phyloP scores from a whole-genome alignment of 2,113 vertebrate species.

The Limnothrissa miodon region DNA sequence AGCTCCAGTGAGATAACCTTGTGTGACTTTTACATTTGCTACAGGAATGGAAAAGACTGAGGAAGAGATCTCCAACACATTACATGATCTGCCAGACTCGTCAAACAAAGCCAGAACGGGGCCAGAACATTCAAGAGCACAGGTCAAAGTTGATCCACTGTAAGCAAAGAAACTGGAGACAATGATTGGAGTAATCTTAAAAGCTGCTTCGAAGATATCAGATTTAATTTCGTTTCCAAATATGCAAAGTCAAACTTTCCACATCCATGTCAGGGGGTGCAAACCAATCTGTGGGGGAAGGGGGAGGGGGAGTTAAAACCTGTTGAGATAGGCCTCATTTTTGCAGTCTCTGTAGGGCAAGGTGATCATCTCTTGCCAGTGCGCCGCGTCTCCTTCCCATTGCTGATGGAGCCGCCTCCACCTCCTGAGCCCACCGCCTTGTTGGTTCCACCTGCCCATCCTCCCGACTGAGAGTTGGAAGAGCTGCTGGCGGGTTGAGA shows the following conservation, averaged over 20 bases:
- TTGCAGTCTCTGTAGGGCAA: neutral
- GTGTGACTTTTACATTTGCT: neutral
- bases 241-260: neutral
- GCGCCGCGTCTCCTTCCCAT: conserved; percentile 78
- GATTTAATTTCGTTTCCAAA: neutral
- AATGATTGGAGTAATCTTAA: neutral
- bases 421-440: conserved; percentile 67
- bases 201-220: neutral
- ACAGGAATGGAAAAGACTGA: neutral
- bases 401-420: conserved; percentile 66
- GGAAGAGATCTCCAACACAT: neutral
- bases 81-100: neutral
- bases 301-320: neutral
- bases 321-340: neutral
- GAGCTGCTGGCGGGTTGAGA: conserved; percentile 52
- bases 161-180: neutral
- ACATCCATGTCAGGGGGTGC: neutral
- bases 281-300: neutral
- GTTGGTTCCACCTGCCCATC: conserved; percentile 67
- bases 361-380: conserved; percentile 74
- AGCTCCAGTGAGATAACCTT: neutral
- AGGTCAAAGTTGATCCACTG: neutral
- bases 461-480: conserved; percentile 49
- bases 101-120: neutral
- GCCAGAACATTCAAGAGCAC: neutral